These are phyloP conservation scores for Priocnemis perturbator DNA, from an alignment of 2,888 invertebrate species.

Conservation along the genomic window DNA sequence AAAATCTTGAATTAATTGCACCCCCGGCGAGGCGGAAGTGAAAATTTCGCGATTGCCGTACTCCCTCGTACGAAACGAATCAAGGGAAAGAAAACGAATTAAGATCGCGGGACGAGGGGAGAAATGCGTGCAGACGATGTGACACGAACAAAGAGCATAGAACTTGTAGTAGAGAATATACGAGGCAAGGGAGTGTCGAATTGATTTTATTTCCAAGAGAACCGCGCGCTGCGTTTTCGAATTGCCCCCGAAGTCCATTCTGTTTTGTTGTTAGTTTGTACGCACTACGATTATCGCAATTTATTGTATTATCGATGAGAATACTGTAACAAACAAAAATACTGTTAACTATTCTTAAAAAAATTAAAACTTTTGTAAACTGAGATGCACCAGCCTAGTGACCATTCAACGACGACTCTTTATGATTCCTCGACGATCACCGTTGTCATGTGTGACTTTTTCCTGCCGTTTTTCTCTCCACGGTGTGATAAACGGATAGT, in stretches of 20 bases:
- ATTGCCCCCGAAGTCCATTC: constrained; percentile 49
- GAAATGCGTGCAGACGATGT: too few species aligned
- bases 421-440: too few species aligned
- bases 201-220: constrained; percentile 34
- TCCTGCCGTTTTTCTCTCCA: too few species aligned
- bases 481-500: too few species aligned
- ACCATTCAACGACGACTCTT: too few species aligned
- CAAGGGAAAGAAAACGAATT: not conserved
- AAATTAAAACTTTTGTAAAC: constrained; percentile 75
- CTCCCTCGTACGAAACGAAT: constrained; percentile 26
- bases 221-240: constrained; percentile 50
- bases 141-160: too few species aligned
- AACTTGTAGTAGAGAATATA: not conserved
- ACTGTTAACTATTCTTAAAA: constrained; percentile 75
- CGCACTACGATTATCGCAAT: constrained; percentile 72
- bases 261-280: constrained; percentile 72
- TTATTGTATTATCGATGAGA: constrained; percentile 72
- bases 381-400: constrained; percentile 48
- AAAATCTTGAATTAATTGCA: constrained; percentile 57
- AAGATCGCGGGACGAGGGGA: too few species aligned
- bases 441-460: too few species aligned
- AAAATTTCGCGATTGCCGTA: constrained; percentile 24
- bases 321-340: constrained; percentile 74
- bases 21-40: constrained; percentile 42
- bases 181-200: constrained; percentile 11